Evolutionary conservation across 2,113 vertebrate genomes (phyloP).

Genomic region (Chrysemys picta): DNA sequence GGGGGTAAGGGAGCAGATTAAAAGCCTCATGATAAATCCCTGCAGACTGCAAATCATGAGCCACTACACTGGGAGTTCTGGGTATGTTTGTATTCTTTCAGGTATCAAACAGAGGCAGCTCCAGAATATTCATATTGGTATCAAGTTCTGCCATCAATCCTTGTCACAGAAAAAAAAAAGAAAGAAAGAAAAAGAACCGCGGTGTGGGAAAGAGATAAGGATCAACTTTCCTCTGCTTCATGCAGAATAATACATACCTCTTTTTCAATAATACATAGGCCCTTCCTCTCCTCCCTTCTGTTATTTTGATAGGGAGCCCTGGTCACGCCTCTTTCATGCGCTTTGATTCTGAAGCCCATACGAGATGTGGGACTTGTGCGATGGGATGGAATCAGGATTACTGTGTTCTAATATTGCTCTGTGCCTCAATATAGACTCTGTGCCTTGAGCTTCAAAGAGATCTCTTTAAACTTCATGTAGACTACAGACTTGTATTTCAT

Average conservation of each 20-base stretch:
- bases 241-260: fast-evolving
- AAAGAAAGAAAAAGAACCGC: too few species aligned
- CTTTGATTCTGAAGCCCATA: not conserved
- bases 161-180: not conserved
- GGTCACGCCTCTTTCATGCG: fast-evolving
- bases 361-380: fast-evolving
- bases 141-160: not conserved
- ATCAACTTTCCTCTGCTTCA: not conserved
- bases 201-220: not conserved
- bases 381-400: not conserved
- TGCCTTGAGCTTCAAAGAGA: constrained; percentile 26
- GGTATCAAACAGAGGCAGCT: not conserved
- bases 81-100: not conserved
- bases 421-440: not conserved
- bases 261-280: fast-evolving
- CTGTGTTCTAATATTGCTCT: not conserved
- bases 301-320: not conserved
- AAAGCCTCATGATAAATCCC: not conserved
- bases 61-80: fast-evolving
- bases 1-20: fast-evolving
- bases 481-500: constrained; percentile 41
- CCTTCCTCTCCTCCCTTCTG: fast-evolving
- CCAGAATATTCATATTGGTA: not conserved
- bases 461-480: constrained; percentile 1
- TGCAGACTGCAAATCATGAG: not conserved